Conservation (phyloP, 1,140 invertebrate species). For the Ridgeia piscesae region DNA sequence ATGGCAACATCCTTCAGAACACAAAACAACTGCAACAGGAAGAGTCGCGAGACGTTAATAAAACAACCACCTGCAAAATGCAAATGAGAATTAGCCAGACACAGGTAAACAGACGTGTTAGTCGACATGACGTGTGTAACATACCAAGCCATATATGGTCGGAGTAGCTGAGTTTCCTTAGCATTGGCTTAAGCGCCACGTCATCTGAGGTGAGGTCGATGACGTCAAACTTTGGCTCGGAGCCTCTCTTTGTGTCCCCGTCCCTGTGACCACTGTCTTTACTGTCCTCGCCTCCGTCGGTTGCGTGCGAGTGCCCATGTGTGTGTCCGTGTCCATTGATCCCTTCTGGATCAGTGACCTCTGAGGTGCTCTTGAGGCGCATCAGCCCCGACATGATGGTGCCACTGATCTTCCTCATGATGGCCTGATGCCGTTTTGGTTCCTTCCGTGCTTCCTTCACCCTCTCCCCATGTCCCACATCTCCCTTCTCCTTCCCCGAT, state of each 20-base stretch:
- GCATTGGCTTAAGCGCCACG: background rate
- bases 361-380: background rate
- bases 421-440: background rate
- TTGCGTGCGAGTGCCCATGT: background rate
- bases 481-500: background rate
- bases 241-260: background rate
- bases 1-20: background rate
- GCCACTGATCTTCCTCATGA: background rate
- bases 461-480: background rate
- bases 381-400: background rate
- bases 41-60: background rate
- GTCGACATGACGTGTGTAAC: background rate
- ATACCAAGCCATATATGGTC: constrained; percentile 19
- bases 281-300: background rate
- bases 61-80: background rate
- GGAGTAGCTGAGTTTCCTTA: constrained; percentile 15
- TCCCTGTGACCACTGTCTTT: background rate
- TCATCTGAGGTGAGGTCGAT: constrained; percentile 22
- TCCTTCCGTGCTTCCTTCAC: background rate
- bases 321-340: background rate
- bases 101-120: background rate
- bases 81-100: background rate
- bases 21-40: background rate
- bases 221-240: constrained; percentile 9
- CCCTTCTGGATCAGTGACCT: background rate